A percentile compares a stretch with the other conserved stretches of the same genome.
These are phyloP conservation scores for Vidua macroura DNA, from an alignment of 2,113 vertebrate species.

Conservation along the genomic window DNA sequence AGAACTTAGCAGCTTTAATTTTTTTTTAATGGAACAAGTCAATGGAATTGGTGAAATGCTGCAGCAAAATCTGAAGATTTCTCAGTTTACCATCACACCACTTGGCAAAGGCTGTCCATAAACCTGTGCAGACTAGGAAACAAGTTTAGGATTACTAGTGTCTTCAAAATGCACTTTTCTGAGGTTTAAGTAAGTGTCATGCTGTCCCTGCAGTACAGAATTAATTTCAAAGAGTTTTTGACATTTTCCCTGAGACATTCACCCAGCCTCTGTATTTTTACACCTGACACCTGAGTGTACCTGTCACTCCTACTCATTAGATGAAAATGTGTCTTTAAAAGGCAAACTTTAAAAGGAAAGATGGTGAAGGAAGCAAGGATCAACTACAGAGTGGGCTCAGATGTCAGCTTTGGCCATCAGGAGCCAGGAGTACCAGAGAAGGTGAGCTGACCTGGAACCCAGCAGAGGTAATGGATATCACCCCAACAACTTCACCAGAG, in stretches of 20 bases:
- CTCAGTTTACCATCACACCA: not conserved
- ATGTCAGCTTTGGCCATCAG: not conserved
- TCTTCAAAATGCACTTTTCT: not conserved
- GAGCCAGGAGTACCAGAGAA: not conserved
- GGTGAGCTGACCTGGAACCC: not conserved
- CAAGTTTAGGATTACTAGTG: not conserved
- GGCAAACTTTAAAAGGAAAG: not conserved
- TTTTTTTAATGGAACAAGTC: not conserved
- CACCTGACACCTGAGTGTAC: not conserved
- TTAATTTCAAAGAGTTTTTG: not conserved
- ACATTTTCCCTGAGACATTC: not conserved
- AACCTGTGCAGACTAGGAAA: not conserved
- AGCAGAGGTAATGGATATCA: not conserved
- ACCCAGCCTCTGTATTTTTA: not conserved
- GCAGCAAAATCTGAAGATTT: not conserved
- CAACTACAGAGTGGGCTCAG: not conserved
- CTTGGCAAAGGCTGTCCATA: not conserved
- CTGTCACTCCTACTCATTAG: not conserved
- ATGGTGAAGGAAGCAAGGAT: not conserved
- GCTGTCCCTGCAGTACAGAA: not conserved
- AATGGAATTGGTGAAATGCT: not conserved
- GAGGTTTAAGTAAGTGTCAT: not conserved
- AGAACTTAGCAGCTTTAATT: not conserved
- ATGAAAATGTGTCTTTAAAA: not conserved
- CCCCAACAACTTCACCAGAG: not conserved